Conservation (phyloP, 2,888 invertebrate genomes). For the Campoplex nolae region DNA sequence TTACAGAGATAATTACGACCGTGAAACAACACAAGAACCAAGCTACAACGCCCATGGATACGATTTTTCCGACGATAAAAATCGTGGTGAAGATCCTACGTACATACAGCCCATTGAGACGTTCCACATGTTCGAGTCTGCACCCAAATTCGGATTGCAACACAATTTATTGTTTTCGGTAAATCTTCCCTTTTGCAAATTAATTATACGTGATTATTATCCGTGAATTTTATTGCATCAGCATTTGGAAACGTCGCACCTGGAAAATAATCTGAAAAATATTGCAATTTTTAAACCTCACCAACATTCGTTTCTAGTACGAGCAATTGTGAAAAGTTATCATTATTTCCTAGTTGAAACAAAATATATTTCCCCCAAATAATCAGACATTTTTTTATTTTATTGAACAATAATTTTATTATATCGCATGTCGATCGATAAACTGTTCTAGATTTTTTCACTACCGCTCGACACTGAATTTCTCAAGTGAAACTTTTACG, state of each 20-base stretch:
- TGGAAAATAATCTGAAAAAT: not conserved
- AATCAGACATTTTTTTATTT: too few species aligned
- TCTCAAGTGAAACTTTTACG: too few species aligned
- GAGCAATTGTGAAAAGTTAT: too few species aligned
- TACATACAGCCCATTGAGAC: conserved; percentile 86
- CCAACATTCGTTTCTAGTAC: not conserved
- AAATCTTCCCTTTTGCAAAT: conserved; percentile 71
- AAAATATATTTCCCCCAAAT: too few species aligned
- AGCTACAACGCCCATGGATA: conserved; percentile 66
- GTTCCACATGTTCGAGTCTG: conserved; percentile 91
- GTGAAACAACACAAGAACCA: conserved; percentile 46
- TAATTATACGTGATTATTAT: not conserved
- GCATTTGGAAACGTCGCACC: not conserved
- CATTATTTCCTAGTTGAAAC: too few species aligned
- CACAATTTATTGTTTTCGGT: conserved; percentile 93
- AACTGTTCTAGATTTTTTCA: too few species aligned
- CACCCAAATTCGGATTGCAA: conserved; percentile 88
- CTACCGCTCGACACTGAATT: too few species aligned
- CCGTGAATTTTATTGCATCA: not conserved
- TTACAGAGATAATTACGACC: conserved; percentile 17
- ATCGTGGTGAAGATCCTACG: conserved; percentile 69
- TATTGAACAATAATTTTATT: too few species aligned
- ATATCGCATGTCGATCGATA: too few species aligned
- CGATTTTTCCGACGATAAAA: conserved; percentile 49
- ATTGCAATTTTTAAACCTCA: not conserved